Conservation (phyloP, 2,888 invertebrate species). For the Microctonus hyperodae region DNA sequence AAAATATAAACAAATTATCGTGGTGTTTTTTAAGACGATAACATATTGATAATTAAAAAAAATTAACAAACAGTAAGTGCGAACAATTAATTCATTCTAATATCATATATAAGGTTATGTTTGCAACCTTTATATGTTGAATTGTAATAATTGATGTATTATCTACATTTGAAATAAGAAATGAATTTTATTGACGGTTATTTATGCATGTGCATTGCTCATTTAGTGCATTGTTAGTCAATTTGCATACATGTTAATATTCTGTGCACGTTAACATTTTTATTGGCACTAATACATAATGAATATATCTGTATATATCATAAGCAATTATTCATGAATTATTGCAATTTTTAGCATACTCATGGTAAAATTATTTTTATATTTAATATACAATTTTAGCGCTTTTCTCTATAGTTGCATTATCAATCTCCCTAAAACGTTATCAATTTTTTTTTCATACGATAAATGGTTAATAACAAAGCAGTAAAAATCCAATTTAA, state of each 20-base stretch:
- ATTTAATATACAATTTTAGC: not conserved
- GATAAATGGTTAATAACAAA: not conserved
- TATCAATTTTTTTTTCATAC: not conserved
- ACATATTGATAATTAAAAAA: too few relatives aligned
- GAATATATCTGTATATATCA: not conserved
- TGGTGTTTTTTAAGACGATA: too few relatives aligned
- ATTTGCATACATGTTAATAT: slow-evolving; percentile 15
- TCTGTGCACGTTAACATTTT: slow-evolving; percentile 1
- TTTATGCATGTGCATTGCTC: too few relatives aligned
- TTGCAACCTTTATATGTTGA: not conserved
- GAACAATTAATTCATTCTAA: not conserved
- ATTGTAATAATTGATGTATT: not conserved
- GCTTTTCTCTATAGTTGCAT: not conserved
- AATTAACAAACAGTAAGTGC: not conserved
- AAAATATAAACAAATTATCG: too few relatives aligned
- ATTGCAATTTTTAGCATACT: not conserved
- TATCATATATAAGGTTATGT: slow-evolving; percentile 1
- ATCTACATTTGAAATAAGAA: not conserved
- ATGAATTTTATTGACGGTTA: slow-evolving; percentile 6
- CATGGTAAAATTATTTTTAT: not conserved
- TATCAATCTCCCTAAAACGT: not conserved
- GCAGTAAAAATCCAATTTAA: not conserved
- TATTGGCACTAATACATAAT: slow-evolving; percentile 13
- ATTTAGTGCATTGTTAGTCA: slow-evolving; percentile 20
- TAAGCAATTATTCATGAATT: not conserved